Percentiles rank a stretch among this genome's conserved stretches.
Conservation (phyloP, 2,113 vertebrate species). For the Mustela lutreola region DNA sequence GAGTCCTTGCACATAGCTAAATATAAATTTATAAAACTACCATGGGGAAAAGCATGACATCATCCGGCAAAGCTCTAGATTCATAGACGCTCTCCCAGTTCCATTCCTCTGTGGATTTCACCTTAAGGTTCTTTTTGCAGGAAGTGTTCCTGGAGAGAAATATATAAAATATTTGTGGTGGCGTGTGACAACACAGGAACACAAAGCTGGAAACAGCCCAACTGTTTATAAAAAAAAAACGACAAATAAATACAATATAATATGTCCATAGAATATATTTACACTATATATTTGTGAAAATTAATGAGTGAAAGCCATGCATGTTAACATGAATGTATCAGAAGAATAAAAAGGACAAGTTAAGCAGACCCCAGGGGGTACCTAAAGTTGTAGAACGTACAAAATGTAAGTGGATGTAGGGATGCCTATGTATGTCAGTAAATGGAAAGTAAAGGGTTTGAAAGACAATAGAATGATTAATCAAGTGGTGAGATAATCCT, state of each 20-base stretch:
- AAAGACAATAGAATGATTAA: background rate
- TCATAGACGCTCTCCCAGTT: background rate
- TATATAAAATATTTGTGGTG: background rate
- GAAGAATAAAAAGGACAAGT: background rate
- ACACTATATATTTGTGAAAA: background rate
- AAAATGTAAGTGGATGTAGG: background rate
- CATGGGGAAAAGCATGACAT: background rate
- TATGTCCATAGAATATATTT: background rate
- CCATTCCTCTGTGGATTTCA: background rate
- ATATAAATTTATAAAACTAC: slow-evolving; percentile 2
- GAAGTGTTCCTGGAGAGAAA: background rate
- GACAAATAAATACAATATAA: background rate
- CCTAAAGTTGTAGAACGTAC: background rate
- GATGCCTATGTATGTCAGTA: background rate
- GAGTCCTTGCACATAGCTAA: background rate
- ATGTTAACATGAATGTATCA: background rate
- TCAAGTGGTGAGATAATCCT: background rate
- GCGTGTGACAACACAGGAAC: background rate
- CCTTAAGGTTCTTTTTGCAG: background rate
- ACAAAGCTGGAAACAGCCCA: background rate
- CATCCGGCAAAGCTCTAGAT: background rate
- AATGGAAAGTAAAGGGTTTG: background rate
- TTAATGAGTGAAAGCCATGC: background rate
- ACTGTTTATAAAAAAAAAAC: background rate
- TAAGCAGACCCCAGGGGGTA: background rate